Evolutionary conservation across 2,888 invertebrate species (phyloP), one percentile per base, ranked within the genome.

Genomic region (Eupithecia abbreviata): DNA sequence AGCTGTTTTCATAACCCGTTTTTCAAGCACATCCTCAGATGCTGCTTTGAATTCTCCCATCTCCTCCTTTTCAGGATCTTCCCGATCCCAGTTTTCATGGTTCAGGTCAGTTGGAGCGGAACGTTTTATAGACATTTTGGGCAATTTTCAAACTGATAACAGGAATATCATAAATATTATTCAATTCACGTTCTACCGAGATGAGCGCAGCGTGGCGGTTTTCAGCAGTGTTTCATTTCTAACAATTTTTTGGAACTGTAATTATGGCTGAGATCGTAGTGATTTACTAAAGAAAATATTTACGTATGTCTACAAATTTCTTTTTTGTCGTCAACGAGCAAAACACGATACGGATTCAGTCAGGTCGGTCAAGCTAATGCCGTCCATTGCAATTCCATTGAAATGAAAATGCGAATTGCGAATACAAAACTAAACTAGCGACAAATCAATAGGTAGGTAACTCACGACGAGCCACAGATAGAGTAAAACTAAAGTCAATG

Each of bases 41-140:
- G 96, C 96, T 83, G 92, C 90, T 83, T 95, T 93, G 89, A 98
- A 98, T 55, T 94, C 95, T 10, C 98, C 98, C 82, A 96, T 96
- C 84, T 98, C 97, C 87, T 98, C 98, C 43, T 88, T 86, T 71
- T 90, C 91, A 72, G 96, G 96, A 2, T 97, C 97, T 75, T 98
- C 98, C 78, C 96, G 93, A 88, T 98, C 96, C 98, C 98, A 98
- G 89, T 98, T 98, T 13, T 97, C 97, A 85, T 97, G 97, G 91
- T 97, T 98, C 81, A 98, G 91, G 76, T 98, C 97, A 42, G 95
- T 95, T 6, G 96, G 96, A 47, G 98, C 98, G 83, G 94, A 92
- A 80, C 98, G 96, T 93, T 98, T 98, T 72, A 91, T 90, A 83
- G 97, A 95, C 97, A 97, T 98, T 74, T 78, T 87, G 70, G 18